Conservation (phyloP, 2,113 vertebrate species). For the Syngnathoides biaculeatus region DNA sequence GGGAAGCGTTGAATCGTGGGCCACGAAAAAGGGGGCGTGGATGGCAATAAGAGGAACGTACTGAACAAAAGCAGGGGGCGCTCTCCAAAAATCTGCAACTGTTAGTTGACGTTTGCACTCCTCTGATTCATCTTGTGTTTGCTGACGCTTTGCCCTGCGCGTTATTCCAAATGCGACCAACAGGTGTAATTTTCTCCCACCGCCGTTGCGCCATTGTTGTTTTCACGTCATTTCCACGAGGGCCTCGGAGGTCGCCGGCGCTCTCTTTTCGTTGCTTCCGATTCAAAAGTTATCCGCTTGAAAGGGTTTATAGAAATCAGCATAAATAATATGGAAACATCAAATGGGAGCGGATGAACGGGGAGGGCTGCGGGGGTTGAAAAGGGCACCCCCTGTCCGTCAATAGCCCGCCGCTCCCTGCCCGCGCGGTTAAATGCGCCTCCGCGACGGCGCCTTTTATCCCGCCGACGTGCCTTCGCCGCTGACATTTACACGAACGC, state of each 20-base stretch:
- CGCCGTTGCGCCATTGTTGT: not conserved
- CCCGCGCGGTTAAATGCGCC: slow-evolving; percentile 33
- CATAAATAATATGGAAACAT: not conserved
- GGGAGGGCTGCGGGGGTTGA: slow-evolving; percentile 12
- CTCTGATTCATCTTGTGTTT: no score
- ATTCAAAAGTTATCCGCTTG: not conserved
- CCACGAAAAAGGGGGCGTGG: no score
- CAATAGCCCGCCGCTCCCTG: slow-evolving; percentile 36
- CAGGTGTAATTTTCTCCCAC: not conserved
- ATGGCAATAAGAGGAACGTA: no score
- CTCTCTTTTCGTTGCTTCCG: not conserved
- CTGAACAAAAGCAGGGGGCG: no score
- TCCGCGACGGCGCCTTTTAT: slow-evolving; percentile 56
- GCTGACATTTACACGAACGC: slow-evolving; percentile 67
- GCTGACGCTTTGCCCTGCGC: no score
- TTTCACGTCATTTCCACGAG: no score
- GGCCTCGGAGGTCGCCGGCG: no score
- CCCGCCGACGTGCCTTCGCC: slow-evolving; percentile 42
- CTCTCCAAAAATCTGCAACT: no score
- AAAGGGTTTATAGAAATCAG: not conserved
- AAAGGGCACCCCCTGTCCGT: slow-evolving; percentile 19
- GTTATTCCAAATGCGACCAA: no score
- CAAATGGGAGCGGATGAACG: slow-evolving; percentile 13
- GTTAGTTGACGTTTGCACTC: no score
- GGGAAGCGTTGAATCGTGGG: no score